Percentiles rank a stretch among this genome's conserved stretches.
phyloP scores from a whole-genome alignment of 2,113 vertebrate genomes.

The Oriolus oriolus region DNA sequence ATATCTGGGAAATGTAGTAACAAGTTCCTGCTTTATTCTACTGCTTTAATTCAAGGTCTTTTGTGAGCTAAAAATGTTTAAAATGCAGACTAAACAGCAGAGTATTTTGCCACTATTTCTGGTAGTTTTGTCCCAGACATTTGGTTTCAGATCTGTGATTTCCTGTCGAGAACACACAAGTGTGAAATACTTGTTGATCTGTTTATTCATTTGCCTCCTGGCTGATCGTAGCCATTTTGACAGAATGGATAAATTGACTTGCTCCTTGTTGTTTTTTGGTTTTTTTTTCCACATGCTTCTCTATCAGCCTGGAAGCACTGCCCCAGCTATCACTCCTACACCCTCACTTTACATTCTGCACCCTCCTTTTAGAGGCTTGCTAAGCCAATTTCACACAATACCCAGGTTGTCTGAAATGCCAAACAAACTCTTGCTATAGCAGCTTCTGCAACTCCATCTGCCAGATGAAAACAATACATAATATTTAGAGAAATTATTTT shows the following conservation, averaged over 20 bases:
- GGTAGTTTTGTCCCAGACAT: slow-evolving; percentile 53
- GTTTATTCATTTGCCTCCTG: slow-evolving; percentile 65
- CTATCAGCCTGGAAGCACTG: background rate
- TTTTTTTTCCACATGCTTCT: background rate
- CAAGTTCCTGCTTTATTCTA: background rate
- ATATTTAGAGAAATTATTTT: slow-evolving; percentile 17
- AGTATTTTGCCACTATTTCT: slow-evolving; percentile 59
- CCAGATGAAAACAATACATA: slow-evolving; percentile 30
- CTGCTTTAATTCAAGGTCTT: slow-evolving; percentile 8
- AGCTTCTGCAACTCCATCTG: slow-evolving; percentile 26
- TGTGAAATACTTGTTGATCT: slow-evolving; percentile 66
- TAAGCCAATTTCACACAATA: slow-evolving; percentile 2
- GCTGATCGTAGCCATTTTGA: slow-evolving; percentile 56
- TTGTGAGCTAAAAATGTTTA: slow-evolving; percentile 30
- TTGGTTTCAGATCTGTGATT: slow-evolving; percentile 68
- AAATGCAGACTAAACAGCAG: slow-evolving; percentile 55
- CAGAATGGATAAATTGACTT: slow-evolving; percentile 49
- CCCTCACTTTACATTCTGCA: background rate
- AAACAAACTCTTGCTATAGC: background rate
- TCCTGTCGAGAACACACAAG: slow-evolving; percentile 53
- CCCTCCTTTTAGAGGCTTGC: background rate
- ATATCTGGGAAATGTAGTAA: background rate
- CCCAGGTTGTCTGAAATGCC: background rate
- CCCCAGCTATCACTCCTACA: background rate
- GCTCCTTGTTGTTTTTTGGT: background rate